Evolutionary conservation across 1,140 invertebrate genomes (phyloP).

Genomic region (Euborellia annulipes): DNA sequence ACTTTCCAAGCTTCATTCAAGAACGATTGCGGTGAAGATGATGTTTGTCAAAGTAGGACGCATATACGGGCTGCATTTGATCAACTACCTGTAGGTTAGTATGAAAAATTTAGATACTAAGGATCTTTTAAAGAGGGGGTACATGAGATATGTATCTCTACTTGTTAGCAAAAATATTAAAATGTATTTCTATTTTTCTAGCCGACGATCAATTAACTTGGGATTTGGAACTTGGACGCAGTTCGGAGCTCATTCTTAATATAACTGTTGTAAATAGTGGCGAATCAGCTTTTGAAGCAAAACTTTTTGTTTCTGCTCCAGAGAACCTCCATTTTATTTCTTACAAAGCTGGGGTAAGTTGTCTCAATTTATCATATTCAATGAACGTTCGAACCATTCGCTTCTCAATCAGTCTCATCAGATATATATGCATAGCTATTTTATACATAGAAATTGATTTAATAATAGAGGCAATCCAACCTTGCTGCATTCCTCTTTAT

Average conservation of each 20-base stretch:
- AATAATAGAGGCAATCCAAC: no score
- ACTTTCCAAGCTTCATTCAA: conserved; percentile 75
- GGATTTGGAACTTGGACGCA: conserved; percentile 50
- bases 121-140: no score
- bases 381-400: no score
- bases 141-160: no score
- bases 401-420: no score
- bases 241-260: conserved; percentile 58
- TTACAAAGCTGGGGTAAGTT: conserved; percentile 6
- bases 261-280: conserved; percentile 58
- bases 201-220: conserved; percentile 4
- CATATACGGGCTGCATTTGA: no score
- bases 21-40: conserved; percentile 83
- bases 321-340: conserved; percentile 57
- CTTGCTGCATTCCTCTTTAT: no score
- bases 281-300: conserved; percentile 84
- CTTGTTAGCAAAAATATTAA: no score
- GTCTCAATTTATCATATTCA: not conserved
- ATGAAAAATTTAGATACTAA: no score
- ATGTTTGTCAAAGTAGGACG: conserved; percentile 62
- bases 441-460: no score
- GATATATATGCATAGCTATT: no score
- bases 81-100: no score
- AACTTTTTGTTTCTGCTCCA: conserved; percentile 65
- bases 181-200: conserved; percentile 3